Base-by-base conservation (phyloP, 1,140 invertebrate genomes). In the Armadillidium nasatum region DNA sequence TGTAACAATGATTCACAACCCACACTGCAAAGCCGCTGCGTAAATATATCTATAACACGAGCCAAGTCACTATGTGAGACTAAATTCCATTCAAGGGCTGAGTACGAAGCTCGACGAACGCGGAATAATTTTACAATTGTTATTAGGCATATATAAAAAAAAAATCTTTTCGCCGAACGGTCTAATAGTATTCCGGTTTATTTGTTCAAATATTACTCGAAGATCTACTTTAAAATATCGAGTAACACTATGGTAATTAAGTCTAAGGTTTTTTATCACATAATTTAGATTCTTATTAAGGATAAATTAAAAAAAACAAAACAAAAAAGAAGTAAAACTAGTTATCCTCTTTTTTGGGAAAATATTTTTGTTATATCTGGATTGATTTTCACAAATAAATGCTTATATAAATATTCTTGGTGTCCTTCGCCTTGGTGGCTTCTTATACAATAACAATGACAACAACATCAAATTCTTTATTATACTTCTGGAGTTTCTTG, bases 391-490 rank as follows among this genome's bases (percentile, higher is more conserved):
- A 60, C 50, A 19, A 60, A 60, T 60, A 13, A 19, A 15, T 60
- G 7, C 50, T 13, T 60, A 60, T 60, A 13, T 19, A 60, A 13
- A 19, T 19, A 60, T 60, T 7, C 50, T 60, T 19, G 50, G 3
- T 19, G 50, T 60, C 50, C 50, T 60, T 60, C 50, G 50, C 50
- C 50, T 60, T 60, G 50, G 50, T 60, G 1, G 50, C 50, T 60
- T 60, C 50, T 13, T 19, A 60, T 60, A 60, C 19, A 15, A 60
- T 13, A 7, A 19, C 11, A 60, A 19, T 4, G 7, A 60, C 33
- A 33, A 33, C 1, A 33, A 33, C 33, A 33, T 6, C 33, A 33
- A 33, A 33, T 33, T 33, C 33, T 60, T 60, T 19, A 60, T 60
- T 60, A 15, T 60, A 60, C 19, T 60, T 60, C 50, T 60, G 50